Conservation (phyloP, 2,888 invertebrate genomes). For the Orthosia gothica region DNA sequence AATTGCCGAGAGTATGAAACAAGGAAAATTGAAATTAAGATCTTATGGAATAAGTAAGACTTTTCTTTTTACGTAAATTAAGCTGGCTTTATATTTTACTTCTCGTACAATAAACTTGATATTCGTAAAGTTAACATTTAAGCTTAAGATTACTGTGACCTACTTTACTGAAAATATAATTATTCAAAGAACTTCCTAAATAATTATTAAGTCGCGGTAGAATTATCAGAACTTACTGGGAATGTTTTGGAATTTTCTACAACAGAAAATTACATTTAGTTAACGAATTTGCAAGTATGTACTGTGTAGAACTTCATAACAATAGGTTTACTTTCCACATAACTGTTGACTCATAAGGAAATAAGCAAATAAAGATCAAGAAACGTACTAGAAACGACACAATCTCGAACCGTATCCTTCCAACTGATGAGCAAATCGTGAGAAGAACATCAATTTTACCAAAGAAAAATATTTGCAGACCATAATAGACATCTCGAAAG, state of each 20-base stretch:
- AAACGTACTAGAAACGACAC: not conserved
- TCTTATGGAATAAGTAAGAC: constrained; percentile 3
- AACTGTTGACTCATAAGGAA: constrained; percentile 11
- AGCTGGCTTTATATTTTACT: constrained; percentile 9
- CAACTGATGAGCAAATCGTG: constrained; percentile 12
- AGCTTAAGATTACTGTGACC: not conserved
- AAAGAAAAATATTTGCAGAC: not conserved
- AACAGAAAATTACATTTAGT: not conserved
- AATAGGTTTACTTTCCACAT: not conserved
- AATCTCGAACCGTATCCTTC: constrained; percentile 15
- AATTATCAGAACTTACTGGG: not conserved
- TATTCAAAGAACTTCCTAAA: not conserved
- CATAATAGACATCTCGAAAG: not conserved
- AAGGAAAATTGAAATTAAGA: constrained; percentile 30
- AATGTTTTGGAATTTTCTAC: not conserved
- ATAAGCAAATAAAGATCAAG: constrained; percentile 13
- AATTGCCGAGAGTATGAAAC: constrained; percentile 22
- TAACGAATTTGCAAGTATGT: not conserved
- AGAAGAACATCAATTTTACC: not conserved
- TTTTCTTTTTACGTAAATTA: constrained; percentile 22
- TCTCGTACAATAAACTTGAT: constrained; percentile 17
- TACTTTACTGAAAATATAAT: constrained; percentile 9
- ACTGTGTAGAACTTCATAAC: not conserved
- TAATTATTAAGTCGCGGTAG: not conserved
- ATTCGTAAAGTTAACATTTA: constrained; percentile 25